Evolutionary conservation across 2,113 vertebrate genomes (phyloP), one percentile per base, ranked within the genome.

Genomic region (Macaca nemestrina): DNA sequence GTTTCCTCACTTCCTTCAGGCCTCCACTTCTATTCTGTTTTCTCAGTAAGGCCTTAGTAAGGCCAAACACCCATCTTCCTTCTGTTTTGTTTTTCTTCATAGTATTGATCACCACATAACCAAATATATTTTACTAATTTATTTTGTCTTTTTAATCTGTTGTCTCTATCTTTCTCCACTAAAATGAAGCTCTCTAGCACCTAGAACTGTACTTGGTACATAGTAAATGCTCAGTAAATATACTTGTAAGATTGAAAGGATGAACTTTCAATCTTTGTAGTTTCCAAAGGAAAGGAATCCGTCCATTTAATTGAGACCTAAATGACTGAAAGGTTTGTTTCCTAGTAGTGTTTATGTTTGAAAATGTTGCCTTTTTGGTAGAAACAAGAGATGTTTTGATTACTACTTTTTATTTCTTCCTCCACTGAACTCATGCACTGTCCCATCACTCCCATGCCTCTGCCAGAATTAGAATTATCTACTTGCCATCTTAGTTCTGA

Each of bases 51-150:
- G 32, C 14, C 38, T 84, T 48, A 20, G 35, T 27, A 70, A 55
- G 25, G 14, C 59, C 55, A 87, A 78, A 40, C 11, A 6, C 5
- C 23, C 64, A 2, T 45, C 38, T 64, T 84, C 18, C 22, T 84
- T 96, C 20, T 55, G 16, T 96, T 88, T 75, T 40, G 45, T 70
- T 91, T 96, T 97, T 91, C 23, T 91, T 11, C 6, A 52, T 68
- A 38, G n/a, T 50, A 64, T 35, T 72, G 50, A 67, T 64, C 13
- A 55, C 20, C 43, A 85, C 8, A 38, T 68, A 61, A 61, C 43
- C 64, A 40, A 23, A 88, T 81, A 52, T 35, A 55, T 78, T 64
- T 92, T 89, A 27, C 52, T 95, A 50, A 83, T 18, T 95, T 75
- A 75, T 75, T 89, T 94, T 55, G 1, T 83, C 67, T 90, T 96